phyloP scores from a whole-genome alignment of 2,888 invertebrate genomes.

The Cosmorhoe ocellata region DNA sequence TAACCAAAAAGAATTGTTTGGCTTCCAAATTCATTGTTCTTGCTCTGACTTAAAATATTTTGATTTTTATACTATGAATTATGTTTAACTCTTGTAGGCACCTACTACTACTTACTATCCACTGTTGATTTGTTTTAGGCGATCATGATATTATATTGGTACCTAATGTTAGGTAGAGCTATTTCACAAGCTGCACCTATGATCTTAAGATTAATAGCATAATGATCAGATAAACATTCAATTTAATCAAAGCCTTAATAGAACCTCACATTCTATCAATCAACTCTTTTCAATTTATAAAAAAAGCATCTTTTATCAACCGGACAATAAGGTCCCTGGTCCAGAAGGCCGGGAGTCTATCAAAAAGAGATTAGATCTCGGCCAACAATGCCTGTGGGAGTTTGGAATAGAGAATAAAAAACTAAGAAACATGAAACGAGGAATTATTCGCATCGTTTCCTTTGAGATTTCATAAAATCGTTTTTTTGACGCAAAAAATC shows the following conservation, averaged over 20 bases:
- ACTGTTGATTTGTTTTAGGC: too few relatives aligned
- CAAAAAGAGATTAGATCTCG: constrained; percentile 78
- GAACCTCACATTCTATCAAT: constrained; percentile 49
- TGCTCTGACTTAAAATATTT: too few relatives aligned
- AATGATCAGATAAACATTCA: constrained; percentile 18
- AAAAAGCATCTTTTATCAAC: constrained; percentile 49
- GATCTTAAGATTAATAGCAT: constrained; percentile 8
- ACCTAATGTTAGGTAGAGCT: too few relatives aligned
- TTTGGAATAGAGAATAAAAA: constrained; percentile 65
- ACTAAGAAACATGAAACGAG: constrained; percentile 78
- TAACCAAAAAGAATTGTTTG: too few relatives aligned
- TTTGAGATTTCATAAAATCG: constrained; percentile 76
- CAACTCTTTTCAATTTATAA: constrained; percentile 61
- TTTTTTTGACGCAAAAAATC: constrained; percentile 78
- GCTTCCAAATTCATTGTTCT: too few relatives aligned
- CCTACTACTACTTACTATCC: too few relatives aligned
- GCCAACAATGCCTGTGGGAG: constrained; percentile 73
- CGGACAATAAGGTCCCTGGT: constrained; percentile 71
- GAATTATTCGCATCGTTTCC: constrained; percentile 82
- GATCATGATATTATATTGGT: too few relatives aligned
- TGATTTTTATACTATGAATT: too few relatives aligned
- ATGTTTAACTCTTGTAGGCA: too few relatives aligned
- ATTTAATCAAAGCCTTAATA: constrained; percentile 22
- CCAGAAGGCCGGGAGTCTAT: constrained; percentile 72
- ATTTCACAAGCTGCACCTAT: neutral